These are phyloP conservation scores for Amazonetta brasiliensis DNA, from an alignment of 2,797 vertebrate species.

Conservation along the genomic window DNA sequence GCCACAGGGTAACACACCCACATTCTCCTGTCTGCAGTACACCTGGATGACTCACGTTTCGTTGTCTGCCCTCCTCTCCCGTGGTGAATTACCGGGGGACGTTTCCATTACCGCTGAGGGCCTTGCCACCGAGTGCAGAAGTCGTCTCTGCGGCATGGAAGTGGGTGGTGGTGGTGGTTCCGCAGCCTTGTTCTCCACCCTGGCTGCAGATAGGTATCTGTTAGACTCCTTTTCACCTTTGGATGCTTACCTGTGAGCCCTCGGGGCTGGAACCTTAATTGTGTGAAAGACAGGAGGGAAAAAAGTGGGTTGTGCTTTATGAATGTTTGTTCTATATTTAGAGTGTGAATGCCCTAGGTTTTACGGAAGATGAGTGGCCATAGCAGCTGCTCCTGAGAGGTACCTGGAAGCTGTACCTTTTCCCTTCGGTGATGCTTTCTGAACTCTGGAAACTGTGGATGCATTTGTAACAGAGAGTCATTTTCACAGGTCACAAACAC, in stretches of 20 bases:
- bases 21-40: constrained; percentile 10
- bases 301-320: not conserved
- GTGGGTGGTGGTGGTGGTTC: not conserved
- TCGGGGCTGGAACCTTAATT: constrained; percentile 11
- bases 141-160: not conserved
- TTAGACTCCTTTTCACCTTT: constrained; percentile 41
- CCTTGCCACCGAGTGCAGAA: not conserved
- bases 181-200: not conserved
- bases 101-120: not conserved
- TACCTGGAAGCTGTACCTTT: not conserved
- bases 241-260: not conserved
- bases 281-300: not conserved
- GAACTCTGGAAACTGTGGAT: not conserved
- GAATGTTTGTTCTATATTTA: constrained; percentile 25
- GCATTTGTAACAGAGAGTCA: not conserved
- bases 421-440: not conserved
- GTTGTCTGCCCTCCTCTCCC: not conserved
- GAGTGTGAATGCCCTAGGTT: not conserved
- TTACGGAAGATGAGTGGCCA: not conserved
- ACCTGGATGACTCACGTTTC: not conserved
- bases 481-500: constrained; percentile 7
- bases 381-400: not conserved
- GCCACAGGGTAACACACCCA: constrained; percentile 52
- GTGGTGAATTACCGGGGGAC: not conserved
- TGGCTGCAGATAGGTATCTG: not conserved